These are phyloP conservation scores for Dicerorhinus sumatrensis DNA, from an alignment of 2,113 vertebrate genomes.

Conservation along the genomic window DNA sequence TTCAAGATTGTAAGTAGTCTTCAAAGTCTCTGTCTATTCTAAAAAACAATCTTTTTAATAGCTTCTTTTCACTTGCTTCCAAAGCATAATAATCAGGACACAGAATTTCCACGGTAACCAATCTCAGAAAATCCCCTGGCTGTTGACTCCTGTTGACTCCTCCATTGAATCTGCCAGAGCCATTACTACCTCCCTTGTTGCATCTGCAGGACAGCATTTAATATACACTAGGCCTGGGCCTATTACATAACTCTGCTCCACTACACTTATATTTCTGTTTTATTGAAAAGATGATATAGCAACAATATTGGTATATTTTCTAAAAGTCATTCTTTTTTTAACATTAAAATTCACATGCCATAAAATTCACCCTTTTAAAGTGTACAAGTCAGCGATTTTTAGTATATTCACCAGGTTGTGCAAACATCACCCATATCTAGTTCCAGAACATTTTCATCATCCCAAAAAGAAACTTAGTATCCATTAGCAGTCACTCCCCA, in stretches of 20 bases:
- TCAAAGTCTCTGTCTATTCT: constrained; percentile 40
- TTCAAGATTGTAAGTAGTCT: constrained; percentile 36
- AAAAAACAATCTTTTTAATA: constrained; percentile 60
- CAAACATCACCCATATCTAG: background rate
- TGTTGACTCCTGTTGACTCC: background rate
- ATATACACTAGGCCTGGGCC: background rate
- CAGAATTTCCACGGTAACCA: constrained; percentile 58
- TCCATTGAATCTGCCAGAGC: background rate
- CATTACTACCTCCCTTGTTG: background rate
- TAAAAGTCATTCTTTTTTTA: background rate
- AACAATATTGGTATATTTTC: constrained; percentile 22
- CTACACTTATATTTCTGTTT: background rate
- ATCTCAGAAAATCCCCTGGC: constrained; percentile 56
- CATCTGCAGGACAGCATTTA: background rate
- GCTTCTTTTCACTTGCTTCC: constrained; percentile 52
- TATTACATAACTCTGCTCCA: background rate
- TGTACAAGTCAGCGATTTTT: background rate
- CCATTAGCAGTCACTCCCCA: background rate
- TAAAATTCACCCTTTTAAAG: constrained; percentile 17
- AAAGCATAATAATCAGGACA: constrained; percentile 51
- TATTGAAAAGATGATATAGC: constrained; percentile 31
- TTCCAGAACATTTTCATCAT: constrained; percentile 14
- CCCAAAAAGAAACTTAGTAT: background rate
- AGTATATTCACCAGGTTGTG: background rate
- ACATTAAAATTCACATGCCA: background rate